Conservation (phyloP, 2,888 invertebrate species). For the Tanytarsus gracilentus region DNA sequence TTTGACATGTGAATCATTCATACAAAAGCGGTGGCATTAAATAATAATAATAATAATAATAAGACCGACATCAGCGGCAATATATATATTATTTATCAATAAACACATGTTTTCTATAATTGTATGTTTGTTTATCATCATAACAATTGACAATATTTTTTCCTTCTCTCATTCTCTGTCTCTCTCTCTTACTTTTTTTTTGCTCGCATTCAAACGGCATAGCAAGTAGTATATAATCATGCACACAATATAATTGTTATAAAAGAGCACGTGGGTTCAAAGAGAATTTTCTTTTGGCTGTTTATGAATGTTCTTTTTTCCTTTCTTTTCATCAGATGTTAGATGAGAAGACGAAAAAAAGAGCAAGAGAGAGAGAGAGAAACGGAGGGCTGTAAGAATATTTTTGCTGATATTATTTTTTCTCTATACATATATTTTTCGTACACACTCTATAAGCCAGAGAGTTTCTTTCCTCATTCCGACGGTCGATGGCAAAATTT, state of each 20-base stretch:
- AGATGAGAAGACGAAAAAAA: too few species aligned
- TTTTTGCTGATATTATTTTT: too few species aligned
- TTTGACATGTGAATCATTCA: slow-evolving; percentile 29
- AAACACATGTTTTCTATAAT: slow-evolving; percentile 29
- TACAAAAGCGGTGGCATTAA: slow-evolving; percentile 11
- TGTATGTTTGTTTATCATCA: slow-evolving; percentile 28
- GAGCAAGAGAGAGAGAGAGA: too few species aligned
- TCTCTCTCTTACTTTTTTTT: slow-evolving; percentile 3
- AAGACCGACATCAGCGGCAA: too few species aligned
- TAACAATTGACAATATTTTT: slow-evolving; percentile 28
- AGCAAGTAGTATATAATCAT: slow-evolving; percentile 23
- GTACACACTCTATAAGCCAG: too few species aligned
- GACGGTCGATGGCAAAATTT: too few species aligned
- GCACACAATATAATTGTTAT: slow-evolving; percentile 29
- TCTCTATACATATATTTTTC: too few species aligned
- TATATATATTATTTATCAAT: slow-evolving; percentile 28
- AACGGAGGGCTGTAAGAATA: too few species aligned
- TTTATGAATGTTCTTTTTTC: slow-evolving; percentile 13
- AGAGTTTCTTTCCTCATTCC: too few species aligned
- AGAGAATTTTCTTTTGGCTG: slow-evolving; percentile 25
- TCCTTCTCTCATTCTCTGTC: neutral
- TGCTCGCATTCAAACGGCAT: slow-evolving; percentile 3
- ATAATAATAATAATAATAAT: too few species aligned
- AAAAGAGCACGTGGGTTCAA: slow-evolving; percentile 29
- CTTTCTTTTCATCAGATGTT: too few species aligned